phyloP scores from a whole-genome alignment of 1,140 invertebrate species.

The Cydia strobilella region DNA sequence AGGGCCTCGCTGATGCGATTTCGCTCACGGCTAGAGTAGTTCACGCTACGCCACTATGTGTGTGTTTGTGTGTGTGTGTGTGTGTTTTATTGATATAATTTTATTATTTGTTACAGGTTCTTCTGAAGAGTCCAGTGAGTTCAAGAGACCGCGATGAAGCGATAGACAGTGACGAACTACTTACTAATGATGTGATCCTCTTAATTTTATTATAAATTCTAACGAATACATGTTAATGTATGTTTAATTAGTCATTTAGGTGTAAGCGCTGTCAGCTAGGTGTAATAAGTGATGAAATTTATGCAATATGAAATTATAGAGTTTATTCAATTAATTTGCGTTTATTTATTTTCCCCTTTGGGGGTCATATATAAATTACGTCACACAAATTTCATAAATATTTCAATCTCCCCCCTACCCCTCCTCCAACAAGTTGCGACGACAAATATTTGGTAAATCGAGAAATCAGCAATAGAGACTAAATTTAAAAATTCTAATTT shows the following conservation, averaged over 20 bases:
- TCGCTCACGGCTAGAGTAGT: too few species aligned
- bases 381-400: too few species aligned
- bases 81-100: constrained; percentile 21
- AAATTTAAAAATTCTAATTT: too few species aligned
- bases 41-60: too few species aligned
- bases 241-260: constrained; percentile 72
- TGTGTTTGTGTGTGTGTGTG: too few species aligned
- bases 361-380: too few species aligned
- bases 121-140: constrained; percentile 73
- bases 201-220: constrained; percentile 55
- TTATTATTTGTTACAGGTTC: constrained; percentile 63
- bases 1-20: too few species aligned
- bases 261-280: constrained; percentile 51
- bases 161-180: constrained; percentile 43
- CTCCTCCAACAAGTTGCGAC: too few species aligned
- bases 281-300: constrained; percentile 49
- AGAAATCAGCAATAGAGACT: too few species aligned
- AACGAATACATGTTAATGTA: constrained; percentile 51
- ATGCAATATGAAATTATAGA: constrained; percentile 61
- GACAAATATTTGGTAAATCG: too few species aligned
- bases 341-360: constrained; percentile 22
- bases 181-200: constrained; percentile 62
- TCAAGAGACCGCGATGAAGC: constrained; percentile 67
- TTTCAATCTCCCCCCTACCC: too few species aligned
- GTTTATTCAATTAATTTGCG: constrained; percentile 36